Base-by-base conservation (phyloP, 2,797 vertebrate genomes). In the Hephaestus fuliginosus region DNA sequence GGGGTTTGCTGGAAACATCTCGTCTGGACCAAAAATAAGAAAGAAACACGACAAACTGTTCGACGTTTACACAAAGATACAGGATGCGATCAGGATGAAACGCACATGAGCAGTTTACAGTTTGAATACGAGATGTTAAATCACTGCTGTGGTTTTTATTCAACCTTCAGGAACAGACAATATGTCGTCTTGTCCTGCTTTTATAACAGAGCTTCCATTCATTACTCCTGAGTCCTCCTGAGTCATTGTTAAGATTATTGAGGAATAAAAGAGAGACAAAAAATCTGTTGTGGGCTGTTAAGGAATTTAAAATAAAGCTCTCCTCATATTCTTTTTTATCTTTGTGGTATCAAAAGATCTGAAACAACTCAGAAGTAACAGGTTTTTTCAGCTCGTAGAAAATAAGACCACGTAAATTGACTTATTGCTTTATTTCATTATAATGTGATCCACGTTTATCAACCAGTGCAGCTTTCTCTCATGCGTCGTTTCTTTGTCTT, bases 1-100 rank as follows among this genome's bases (percentile, higher is more conserved):
- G 39, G 13, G 22, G 43, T 55, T 63, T 39, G 51, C 55, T 65
- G 18, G 74, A 28, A 80, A 55, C 73, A n/a, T 1, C 30, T 51
- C 28, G 1, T 33, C 57, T 55, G 3, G 41, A 33, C 53, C 58
- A 36, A 69, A 17, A 51, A 33, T 3, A 22, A 64, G 39, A 9
- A 10, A 48, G 44, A 17, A 57, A 30, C 22, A 8, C 52, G 51
- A 28, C 18, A 65, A 3, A 43, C 17, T 39, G 4, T 22, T n/a
- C 3, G 7, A 17, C 30, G 8, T 46, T 55, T 6, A 41, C 13
- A 48, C 33, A 8, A 20, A 52, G 69, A 64, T 25, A 5, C 57
- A 51, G 41, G 49, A 64, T 22, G 71, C 33, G 60, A 36, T 4
- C 13, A 0, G 18, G 25, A 66, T n/a, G 36, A 43, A 25, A 25